These are phyloP conservation scores for Paracyprichromis sp. DNA, from an alignment of 2,113 vertebrate genomes.

Conservation along the genomic window DNA sequence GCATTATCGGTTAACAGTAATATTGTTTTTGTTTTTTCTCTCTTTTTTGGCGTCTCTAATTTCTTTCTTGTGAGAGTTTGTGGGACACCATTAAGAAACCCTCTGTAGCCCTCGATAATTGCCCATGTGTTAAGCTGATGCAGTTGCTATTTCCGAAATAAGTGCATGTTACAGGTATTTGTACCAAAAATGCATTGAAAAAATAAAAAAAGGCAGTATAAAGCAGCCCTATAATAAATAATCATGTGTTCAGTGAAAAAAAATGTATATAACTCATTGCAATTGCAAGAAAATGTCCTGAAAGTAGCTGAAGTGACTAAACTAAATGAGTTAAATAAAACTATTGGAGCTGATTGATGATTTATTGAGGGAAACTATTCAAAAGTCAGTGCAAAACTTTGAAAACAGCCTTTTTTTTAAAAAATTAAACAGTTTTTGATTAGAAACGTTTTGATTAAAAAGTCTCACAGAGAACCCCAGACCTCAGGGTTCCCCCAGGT, in stretches of 20 bases:
- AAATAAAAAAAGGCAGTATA: background rate
- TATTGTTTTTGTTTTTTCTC: background rate
- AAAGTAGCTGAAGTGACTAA: background rate
- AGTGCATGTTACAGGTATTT: background rate
- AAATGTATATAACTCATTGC: background rate
- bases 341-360: background rate
- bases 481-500: background rate
- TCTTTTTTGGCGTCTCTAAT: background rate
- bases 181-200: background rate
- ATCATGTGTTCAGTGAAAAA: background rate
- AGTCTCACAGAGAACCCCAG: background rate
- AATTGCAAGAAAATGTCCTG: background rate
- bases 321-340: background rate
- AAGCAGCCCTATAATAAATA: background rate
- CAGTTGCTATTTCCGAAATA: background rate
- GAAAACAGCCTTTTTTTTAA: background rate
- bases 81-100: background rate
- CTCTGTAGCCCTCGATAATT: background rate
- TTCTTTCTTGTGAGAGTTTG: background rate
- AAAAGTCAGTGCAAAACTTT: background rate
- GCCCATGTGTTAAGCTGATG: background rate
- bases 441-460: background rate
- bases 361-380: background rate
- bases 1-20: background rate
- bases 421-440: background rate